A percentile compares a stretch with the other conserved stretches of the same genome.
phyloP scores from a whole-genome alignment of 2,797 vertebrate genomes.

The Megalops cyprinoides region DNA sequence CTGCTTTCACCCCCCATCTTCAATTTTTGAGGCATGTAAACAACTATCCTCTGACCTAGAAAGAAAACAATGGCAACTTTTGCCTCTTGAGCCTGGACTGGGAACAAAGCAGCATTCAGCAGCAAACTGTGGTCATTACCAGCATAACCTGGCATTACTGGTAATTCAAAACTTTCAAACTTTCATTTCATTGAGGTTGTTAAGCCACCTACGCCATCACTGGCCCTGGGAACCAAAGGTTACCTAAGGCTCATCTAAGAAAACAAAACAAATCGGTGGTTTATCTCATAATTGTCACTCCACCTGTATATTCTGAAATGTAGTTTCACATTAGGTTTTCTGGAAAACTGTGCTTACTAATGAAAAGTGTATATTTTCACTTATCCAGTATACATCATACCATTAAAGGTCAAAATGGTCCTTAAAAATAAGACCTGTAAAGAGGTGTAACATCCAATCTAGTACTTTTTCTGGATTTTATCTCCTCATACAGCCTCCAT shows the following conservation, averaged over 20 bases:
- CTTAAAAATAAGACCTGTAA: no score
- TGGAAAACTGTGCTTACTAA: no score
- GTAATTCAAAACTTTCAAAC: not conserved
- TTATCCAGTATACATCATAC: no score
- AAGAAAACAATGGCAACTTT: conserved; percentile 66
- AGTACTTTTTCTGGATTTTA: not conserved
- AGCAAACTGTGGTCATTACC: conserved; percentile 1
- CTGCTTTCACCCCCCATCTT: conserved; percentile 41
- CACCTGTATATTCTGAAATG: no score
- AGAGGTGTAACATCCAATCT: no score
- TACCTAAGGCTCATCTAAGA: no score
- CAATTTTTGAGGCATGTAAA: conserved; percentile 49
- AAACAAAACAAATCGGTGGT: no score
- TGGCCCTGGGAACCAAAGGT: not conserved
- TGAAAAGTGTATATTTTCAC: no score
- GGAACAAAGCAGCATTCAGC: conserved; percentile 63
- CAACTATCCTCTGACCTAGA: conserved; percentile 66
- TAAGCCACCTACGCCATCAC: not conserved
- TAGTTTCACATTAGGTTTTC: no score
- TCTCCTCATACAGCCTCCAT: not conserved
- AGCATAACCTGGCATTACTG: not conserved
- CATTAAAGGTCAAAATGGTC: no score
- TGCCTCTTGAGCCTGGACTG: conserved; percentile 49
- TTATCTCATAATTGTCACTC: no score
- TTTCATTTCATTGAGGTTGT: no score